A percentile compares a stretch with the other conserved stretches of the same genome.
These are phyloP conservation scores for Etheostoma spectabile DNA, from an alignment of 2,113 vertebrate species.

Conservation along the genomic window DNA sequence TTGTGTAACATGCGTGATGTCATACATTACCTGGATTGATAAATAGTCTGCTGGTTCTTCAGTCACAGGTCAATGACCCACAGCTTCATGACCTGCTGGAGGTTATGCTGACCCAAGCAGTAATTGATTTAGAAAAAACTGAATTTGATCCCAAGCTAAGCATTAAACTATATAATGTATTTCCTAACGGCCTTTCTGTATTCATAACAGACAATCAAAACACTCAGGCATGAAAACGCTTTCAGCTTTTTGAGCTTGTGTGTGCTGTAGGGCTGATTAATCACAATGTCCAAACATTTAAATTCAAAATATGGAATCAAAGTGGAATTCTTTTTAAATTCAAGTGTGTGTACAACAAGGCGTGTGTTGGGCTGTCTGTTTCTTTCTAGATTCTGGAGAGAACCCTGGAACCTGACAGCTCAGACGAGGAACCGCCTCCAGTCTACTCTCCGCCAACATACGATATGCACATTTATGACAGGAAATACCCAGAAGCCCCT, in stretches of 20 bases:
- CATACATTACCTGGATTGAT: not conserved
- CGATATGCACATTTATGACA: conserved; percentile 90
- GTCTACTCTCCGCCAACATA: conserved; percentile 95
- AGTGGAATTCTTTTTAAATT: not conserved
- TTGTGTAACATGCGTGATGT: not conserved
- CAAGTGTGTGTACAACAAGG: not conserved
- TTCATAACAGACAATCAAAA: not conserved
- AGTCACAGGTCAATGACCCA: not conserved
- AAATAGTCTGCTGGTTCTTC: not conserved
- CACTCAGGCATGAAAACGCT: not conserved
- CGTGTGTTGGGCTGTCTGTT: not conserved
- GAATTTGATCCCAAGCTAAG: not conserved
- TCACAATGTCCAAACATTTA: not conserved
- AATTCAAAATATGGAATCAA: not conserved
- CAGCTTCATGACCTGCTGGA: not conserved
- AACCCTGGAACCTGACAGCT: conserved; percentile 96
- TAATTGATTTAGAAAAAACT: not conserved
- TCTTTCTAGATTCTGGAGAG: conserved; percentile 90
- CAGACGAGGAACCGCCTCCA: conserved; percentile 95
- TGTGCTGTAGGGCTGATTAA: not conserved
- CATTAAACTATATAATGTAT: not conserved
- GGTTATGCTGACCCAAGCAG: not conserved
- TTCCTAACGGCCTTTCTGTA: not conserved
- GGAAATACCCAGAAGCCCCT: conserved; percentile 84
- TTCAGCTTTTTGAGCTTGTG: not conserved